Evolutionary conservation across 2,113 vertebrate genomes (phyloP), one percentile per base, ranked within the genome.

Genomic region (Trichomycterus rosablanca): DNA sequence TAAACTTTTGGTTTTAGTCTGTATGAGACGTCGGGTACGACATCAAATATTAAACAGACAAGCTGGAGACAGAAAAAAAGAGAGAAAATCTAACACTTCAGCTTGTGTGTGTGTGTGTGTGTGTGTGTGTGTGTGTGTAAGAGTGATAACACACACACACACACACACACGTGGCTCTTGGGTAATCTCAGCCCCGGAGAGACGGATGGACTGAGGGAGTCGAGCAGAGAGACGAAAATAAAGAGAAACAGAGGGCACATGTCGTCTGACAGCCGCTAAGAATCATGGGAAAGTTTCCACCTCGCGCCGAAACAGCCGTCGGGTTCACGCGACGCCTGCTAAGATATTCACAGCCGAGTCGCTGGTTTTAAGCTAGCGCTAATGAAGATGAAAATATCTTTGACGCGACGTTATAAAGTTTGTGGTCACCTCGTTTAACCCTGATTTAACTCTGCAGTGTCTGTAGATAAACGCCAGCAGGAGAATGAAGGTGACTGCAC

Each of bases 111-210:
- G 24, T 58, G 23, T 43, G 8, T 65, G 48, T 63, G 45, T 64
- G 49, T 53, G 32, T 59, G 28, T 45, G 16, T 34, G 57, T 60
- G 16, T 23, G 11, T 59, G 30, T 63, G 50, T 40, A 59, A 28
- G 42, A 63, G 60, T 4, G 43, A 69, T 40, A 62, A 49, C 46
- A 54, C 44, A 54, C 32, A 22, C 11, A 54, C 51, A 54, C n/a
- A n/a, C n/a, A n/a, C n/a, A n/a, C n/a, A n/a, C n/a, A n/a, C n/a
- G n/a, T 1, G 12, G 53, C 75, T 72, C 69, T 63, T 63, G 77
- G 77, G 76, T 78, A 70, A 71, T 72, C 74, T 68, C 19, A 56
- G 12, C 10, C 14, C 24, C 12, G 66, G 7, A 57, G 14, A 59
- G 43, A 55, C 20, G 34, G 26, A 50, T 39, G 32, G 37, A 58